Conservation (phyloP, 2,797 vertebrate genomes). For the Peromyscus aztecus region DNA sequence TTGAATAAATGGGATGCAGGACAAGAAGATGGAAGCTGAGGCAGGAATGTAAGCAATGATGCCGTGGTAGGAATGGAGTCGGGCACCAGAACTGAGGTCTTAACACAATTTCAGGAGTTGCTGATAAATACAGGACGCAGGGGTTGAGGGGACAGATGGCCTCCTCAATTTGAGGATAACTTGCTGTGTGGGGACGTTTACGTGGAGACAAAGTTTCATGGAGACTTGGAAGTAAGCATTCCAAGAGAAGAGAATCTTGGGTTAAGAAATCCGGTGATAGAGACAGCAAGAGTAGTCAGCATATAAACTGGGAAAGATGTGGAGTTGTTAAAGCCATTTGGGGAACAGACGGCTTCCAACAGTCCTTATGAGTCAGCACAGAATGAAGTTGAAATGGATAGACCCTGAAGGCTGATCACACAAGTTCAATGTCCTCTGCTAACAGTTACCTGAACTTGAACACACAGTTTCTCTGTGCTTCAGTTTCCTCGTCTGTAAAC, state of each 20-base stretch:
- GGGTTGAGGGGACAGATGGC: neutral
- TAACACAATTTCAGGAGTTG: neutral
- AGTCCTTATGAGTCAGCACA: fast-evolving
- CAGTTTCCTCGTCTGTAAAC: neutral
- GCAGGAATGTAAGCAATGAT: neutral
- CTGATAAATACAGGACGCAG: neutral
- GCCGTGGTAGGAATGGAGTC: neutral
- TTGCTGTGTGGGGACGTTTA: neutral
- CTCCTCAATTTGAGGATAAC: neutral
- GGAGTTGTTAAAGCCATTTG: neutral
- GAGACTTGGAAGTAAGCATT: neutral
- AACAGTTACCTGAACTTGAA: neutral
- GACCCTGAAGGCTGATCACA: neutral
- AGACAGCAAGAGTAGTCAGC: neutral
- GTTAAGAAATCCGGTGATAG: neutral
- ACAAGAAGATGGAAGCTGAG: neutral
- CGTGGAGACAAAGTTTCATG: neutral
- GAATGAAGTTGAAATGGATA: neutral
- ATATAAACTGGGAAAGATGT: neutral
- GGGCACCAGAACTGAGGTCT: too few species aligned
- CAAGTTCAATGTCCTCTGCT: neutral
- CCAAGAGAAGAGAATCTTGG: neutral
- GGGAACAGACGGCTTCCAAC: neutral
- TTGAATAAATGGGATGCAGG: neutral
- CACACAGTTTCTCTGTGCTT: neutral